Evolutionary conservation across 2,888 invertebrate genomes (phyloP).

Genomic region (Drosophila greeni): DNA sequence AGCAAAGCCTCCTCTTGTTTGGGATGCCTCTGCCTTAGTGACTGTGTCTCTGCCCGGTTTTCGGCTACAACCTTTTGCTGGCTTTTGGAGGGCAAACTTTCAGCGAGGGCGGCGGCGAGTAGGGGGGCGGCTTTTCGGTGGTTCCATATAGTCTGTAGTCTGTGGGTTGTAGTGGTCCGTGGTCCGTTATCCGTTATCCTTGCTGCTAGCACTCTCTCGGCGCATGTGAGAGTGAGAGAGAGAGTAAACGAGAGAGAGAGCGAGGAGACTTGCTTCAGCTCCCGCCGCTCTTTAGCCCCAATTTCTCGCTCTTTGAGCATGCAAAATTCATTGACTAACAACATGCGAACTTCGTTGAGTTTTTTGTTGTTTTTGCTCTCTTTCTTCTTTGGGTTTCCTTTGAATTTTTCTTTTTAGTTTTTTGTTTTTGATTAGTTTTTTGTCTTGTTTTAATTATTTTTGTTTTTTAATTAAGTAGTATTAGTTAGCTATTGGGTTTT

Average conservation of each 20-base stretch:
- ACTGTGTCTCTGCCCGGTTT: slow-evolving; percentile 11
- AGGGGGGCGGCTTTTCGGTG: slow-evolving; percentile 6
- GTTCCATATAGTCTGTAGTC: slow-evolving; percentile 33
- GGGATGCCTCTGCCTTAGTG: slow-evolving; percentile 2
- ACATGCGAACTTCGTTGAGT: slow-evolving; percentile 60
- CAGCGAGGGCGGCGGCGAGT: slow-evolving; percentile 20
- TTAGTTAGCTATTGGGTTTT: neutral
- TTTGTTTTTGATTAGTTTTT: slow-evolving; percentile 4
- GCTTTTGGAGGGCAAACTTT: slow-evolving; percentile 73
- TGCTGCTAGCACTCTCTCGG: slow-evolving; percentile 24
- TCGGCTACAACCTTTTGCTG: slow-evolving; percentile 62
- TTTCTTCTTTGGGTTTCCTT: slow-evolving; percentile 5
- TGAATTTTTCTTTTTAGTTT: slow-evolving; percentile 12
- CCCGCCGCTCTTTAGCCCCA: slow-evolving; percentile 13
- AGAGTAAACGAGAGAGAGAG: neutral
- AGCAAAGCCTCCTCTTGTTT: neutral
- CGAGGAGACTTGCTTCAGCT: slow-evolving; percentile 1
- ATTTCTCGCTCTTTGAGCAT: slow-evolving; percentile 41
- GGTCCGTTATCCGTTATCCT: slow-evolving; percentile 7
- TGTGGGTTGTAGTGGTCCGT: slow-evolving; percentile 6
- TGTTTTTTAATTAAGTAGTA: neutral
- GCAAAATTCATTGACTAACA: slow-evolving; percentile 73
- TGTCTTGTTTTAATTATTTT: neutral
- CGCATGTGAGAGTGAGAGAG: slow-evolving; percentile 20
- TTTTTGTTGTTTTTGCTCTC: slow-evolving; percentile 21